These are phyloP conservation scores for Okapia johnstoni DNA, from an alignment of 2,113 vertebrate species.

Conservation along the genomic window DNA sequence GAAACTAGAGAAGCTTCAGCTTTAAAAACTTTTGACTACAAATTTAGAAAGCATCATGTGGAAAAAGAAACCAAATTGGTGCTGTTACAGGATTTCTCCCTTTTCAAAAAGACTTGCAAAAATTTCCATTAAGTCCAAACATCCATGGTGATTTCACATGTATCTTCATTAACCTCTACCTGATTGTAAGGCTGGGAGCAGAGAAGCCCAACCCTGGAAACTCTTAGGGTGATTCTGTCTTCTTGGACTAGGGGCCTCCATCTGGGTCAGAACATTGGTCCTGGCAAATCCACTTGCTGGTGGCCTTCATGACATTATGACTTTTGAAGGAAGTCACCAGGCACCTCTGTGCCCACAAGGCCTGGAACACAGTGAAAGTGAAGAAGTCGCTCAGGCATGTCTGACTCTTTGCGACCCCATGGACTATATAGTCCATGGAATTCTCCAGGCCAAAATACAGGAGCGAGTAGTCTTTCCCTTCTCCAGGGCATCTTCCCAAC, in stretches of 20 bases:
- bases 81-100: background rate
- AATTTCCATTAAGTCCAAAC: background rate
- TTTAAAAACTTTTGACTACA: background rate
- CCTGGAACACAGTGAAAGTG: background rate
- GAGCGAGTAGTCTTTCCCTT: background rate
- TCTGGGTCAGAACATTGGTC: background rate
- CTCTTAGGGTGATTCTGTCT: rapidly evolving
- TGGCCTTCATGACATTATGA: background rate
- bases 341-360: no score
- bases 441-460: background rate
- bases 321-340: background rate
- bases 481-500: background rate
- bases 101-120: background rate
- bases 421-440: background rate
- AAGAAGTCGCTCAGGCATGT: rapidly evolving
- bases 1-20: background rate
- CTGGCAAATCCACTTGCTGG: background rate
- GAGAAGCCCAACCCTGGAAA: background rate
- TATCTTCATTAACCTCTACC: no score
- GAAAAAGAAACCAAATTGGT: background rate
- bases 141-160: rapidly evolving
- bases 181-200: background rate
- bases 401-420: background rate
- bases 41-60: background rate
- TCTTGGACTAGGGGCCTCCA: background rate